Evolutionary conservation across 2,888 invertebrate genomes (phyloP), one percentile per base, ranked within the genome.

Genomic region (Heliconius erato): DNA sequence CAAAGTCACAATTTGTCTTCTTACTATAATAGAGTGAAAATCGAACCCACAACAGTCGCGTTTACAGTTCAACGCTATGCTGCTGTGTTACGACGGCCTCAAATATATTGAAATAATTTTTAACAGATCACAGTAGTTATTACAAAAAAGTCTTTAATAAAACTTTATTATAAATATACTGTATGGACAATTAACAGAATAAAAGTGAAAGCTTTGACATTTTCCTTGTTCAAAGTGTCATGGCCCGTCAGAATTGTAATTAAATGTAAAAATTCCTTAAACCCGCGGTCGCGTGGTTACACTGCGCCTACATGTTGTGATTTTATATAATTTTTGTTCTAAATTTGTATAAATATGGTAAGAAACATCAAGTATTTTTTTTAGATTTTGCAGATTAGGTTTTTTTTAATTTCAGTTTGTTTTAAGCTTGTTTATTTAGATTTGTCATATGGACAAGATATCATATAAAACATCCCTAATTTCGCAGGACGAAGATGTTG

Each of bases 171-270:
- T 72, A 44, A 71, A 28, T 49, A 19, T 63, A 63, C 6, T n/a
- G n/a, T n/a, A 40, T 63, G 63, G n/a, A 40, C 23, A 16, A 40
- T 76, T 7, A 59, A 0, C 71, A 26, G 12, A 49, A 80, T 67
- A 74, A 74, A 80, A 65, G 28, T 44, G 32, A 67, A 77, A 63
- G 28, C 11, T 16, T 23, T 90, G 90, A 90, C 90, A 90, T 83
- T 89, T 90, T 90, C 90, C 85, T 85, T 86, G 89, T 91, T 92
- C 89, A 91, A 91, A 91, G 88, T 92, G 93, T 92, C 94, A 94
- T 92, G 92, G 91, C 91, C 90, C 91, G 94, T 94, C 95, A 94
- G 92, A 94, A 93, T 92, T 89, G 88, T 90, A 93, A 90, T 91
- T 90, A 93, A 93, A 92, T 92, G 92, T 93, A 91, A 88, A 91